phyloP scores from a whole-genome alignment of 2,888 invertebrate genomes.

The Lepidochrysops patricia region DNA sequence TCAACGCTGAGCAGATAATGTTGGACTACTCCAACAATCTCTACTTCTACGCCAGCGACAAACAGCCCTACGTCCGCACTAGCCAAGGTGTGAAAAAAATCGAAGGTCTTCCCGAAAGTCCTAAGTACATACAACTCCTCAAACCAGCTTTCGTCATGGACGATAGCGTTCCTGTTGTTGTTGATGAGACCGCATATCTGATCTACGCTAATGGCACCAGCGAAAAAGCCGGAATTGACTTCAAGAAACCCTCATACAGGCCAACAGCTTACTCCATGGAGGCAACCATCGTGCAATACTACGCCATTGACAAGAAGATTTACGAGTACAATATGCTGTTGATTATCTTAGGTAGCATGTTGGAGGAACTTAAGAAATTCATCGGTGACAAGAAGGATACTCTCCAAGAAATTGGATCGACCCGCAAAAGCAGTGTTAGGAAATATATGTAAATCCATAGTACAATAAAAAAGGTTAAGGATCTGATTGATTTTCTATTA shows the following conservation, averaged over 20 bases:
- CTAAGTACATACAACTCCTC: conserved; percentile 32
- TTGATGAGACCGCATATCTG: conserved; percentile 35
- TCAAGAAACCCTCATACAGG: conserved; percentile 26
- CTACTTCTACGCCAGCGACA: conserved; percentile 39
- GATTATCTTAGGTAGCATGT: conserved; percentile 19
- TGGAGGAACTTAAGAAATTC: conserved; percentile 31
- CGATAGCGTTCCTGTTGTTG: conserved; percentile 33
- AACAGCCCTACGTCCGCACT: conserved; percentile 34
- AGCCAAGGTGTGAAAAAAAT: conserved; percentile 35
- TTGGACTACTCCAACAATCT: conserved; percentile 45
- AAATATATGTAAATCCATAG: background rate
- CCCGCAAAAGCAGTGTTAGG: background rate
- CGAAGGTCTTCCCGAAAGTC: conserved; percentile 38
- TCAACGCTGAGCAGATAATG: conserved; percentile 41
- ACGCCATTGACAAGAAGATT: conserved; percentile 46
- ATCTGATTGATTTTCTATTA: background rate
- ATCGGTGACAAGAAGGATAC: conserved; percentile 30
- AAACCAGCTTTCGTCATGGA: conserved; percentile 39
- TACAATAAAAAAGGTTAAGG: background rate
- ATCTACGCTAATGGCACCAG: conserved; percentile 38
- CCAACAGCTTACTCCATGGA: conserved; percentile 47
- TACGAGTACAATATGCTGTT: conserved; percentile 45
- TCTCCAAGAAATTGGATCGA: conserved; percentile 36
- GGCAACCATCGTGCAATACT: conserved; percentile 41
- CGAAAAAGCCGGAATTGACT: conserved; percentile 29